These are phyloP conservation scores for Drosophila limbata DNA, from an alignment of 2,888 invertebrate genomes.

Conservation along the genomic window DNA sequence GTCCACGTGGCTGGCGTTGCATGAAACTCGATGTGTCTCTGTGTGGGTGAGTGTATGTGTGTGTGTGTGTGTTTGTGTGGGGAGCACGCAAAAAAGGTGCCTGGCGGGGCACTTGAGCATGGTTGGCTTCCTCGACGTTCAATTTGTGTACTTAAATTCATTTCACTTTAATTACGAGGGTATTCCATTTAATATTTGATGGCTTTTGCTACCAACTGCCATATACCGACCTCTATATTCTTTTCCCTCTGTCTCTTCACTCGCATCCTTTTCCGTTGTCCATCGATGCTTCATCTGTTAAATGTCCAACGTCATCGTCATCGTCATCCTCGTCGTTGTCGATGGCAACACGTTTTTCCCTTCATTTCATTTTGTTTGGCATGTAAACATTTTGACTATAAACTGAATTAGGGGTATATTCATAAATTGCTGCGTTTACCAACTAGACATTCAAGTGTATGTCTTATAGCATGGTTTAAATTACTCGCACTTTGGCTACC, in stretches of 20 bases:
- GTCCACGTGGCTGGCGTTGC: slow-evolving; percentile 24
- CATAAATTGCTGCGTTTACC: slow-evolving; percentile 65
- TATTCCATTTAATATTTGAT: slow-evolving; percentile 81
- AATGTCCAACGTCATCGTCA: slow-evolving; percentile 68
- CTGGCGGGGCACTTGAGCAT: slow-evolving; percentile 53
- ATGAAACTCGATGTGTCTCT: slow-evolving; percentile 1
- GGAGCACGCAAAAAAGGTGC: slow-evolving; percentile 28
- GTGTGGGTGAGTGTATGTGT: not conserved
- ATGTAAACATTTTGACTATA: slow-evolving; percentile 79
- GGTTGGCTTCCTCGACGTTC: slow-evolving; percentile 73
- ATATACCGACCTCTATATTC: not conserved
- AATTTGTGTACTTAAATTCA: slow-evolving; percentile 81
- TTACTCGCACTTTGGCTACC: slow-evolving; percentile 10
- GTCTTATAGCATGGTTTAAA: slow-evolving; percentile 1
- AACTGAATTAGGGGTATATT: slow-evolving; percentile 79
- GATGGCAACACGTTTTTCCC: slow-evolving; percentile 33
- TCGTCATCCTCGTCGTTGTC: slow-evolving; percentile 28
- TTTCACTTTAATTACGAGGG: slow-evolving; percentile 80
- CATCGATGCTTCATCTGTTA: slow-evolving; percentile 49
- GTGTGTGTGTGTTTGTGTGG: not conserved
- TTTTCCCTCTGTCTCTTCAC: not conserved
- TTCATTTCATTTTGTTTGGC: slow-evolving; percentile 56
- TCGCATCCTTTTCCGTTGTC: not conserved
- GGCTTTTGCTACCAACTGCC: slow-evolving; percentile 42
- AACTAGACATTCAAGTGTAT: not conserved